These are phyloP conservation scores for Petroica traversi DNA, from an alignment of 2,113 vertebrate genomes.

Conservation along the genomic window DNA sequence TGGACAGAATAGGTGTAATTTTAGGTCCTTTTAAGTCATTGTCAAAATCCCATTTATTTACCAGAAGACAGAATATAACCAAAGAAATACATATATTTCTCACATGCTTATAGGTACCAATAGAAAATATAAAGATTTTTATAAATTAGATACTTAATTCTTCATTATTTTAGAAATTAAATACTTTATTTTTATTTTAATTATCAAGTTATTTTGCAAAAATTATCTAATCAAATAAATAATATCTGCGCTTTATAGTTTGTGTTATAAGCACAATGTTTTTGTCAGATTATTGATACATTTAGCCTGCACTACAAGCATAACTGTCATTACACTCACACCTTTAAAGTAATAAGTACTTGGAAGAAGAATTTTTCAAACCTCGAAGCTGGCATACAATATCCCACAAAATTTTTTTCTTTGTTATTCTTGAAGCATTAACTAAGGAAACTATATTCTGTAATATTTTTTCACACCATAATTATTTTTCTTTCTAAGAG, in stretches of 20 bases:
- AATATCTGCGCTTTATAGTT: not conserved
- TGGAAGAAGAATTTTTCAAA: not conserved
- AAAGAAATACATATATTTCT: not conserved
- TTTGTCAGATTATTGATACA: not conserved
- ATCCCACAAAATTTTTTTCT: not conserved
- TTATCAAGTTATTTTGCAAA: not conserved
- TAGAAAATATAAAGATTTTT: not conserved
- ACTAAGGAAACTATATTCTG: not conserved
- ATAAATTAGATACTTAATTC: not conserved
- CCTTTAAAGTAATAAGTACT: not conserved
- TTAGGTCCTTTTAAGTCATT: not conserved
- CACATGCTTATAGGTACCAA: not conserved
- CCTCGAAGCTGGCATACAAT: not conserved
- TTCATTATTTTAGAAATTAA: not conserved
- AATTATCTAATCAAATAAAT: not conserved
- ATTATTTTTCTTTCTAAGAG: not conserved
- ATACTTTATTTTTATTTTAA: not conserved
- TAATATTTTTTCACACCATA: not conserved
- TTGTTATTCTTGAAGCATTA: not conserved
- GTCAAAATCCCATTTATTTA: not conserved
- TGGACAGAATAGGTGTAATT: not conserved
- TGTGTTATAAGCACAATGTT: rapidly evolving
- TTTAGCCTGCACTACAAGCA: not conserved
- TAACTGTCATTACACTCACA: not conserved
- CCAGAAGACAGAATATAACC: not conserved